These are phyloP conservation scores for Calcarius ornatus DNA, from an alignment of 2,113 vertebrate genomes.

Conservation along the genomic window DNA sequence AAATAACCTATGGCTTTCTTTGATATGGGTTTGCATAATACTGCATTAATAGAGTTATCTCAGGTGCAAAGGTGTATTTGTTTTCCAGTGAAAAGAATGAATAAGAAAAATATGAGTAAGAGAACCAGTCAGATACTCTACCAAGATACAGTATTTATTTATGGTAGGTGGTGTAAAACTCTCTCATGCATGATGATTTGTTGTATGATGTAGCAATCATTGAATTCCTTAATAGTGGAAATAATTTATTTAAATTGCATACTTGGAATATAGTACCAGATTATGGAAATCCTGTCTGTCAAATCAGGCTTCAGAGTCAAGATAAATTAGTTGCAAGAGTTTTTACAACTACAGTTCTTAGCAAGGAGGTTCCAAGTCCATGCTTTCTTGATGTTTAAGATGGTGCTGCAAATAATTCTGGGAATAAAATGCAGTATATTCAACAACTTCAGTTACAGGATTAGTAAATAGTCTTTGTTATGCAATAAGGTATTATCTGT, in stretches of 20 bases:
- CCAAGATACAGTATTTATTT: background rate
- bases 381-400: background rate
- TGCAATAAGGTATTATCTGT: background rate
- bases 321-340: background rate
- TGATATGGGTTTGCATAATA: background rate
- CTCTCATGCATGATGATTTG: background rate
- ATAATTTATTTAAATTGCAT: background rate
- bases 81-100: background rate
- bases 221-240: background rate
- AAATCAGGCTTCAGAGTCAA: background rate
- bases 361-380: background rate
- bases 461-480: background rate
- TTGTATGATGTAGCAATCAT: background rate
- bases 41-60: background rate
- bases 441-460: background rate
- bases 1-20: slow-evolving; percentile 2
- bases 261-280: background rate
- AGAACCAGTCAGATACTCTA: background rate
- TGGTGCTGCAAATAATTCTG: background rate
- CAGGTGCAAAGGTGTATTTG: background rate
- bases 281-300: background rate
- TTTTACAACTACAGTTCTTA: background rate
- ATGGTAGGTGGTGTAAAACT: background rate
- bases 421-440: background rate
- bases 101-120: background rate